Evolutionary conservation across 2,797 vertebrate genomes (phyloP).

Genomic region (Hapalemur alaotrensis): DNA sequence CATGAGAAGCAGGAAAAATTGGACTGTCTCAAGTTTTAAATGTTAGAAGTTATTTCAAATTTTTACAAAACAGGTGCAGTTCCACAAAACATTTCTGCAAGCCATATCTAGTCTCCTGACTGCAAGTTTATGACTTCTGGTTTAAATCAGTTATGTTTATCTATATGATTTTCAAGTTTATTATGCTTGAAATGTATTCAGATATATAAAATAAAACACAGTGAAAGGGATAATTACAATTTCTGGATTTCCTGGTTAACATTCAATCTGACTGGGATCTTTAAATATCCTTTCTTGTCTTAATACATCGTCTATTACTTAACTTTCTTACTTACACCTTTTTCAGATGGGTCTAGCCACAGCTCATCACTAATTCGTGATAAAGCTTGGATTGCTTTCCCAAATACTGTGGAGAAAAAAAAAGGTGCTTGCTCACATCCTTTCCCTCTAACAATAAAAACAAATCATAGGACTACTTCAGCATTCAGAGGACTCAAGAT

Average conservation of each 20-base stretch:
- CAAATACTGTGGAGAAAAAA: slow-evolving; percentile 87
- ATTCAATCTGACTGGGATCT: not conserved
- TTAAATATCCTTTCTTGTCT: slow-evolving; percentile 4
- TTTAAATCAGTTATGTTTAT: not conserved
- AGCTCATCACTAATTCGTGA: slow-evolving; percentile 92
- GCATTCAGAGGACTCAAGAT: not conserved
- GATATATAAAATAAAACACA: slow-evolving; percentile 15
- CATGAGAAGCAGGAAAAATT: slow-evolving; percentile 31
- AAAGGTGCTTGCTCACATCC: slow-evolving; percentile 23
- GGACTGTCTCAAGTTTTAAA: not conserved
- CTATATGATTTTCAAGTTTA: not conserved
- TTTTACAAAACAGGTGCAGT: not conserved
- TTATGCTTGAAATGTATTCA: not conserved
- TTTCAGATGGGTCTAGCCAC: slow-evolving; percentile 92
- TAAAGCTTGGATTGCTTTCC: slow-evolving; percentile 92
- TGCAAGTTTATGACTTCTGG: not conserved
- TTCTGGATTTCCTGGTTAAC: slow-evolving; percentile 17
- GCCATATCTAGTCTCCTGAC: not conserved
- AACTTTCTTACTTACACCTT: slow-evolving; percentile 89
- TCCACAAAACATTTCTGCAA: not conserved
- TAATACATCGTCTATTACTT: not conserved
- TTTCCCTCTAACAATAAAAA: slow-evolving; percentile 6
- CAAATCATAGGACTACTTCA: not conserved
- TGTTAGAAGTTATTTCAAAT: slow-evolving; percentile 22
- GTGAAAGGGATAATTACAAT: not conserved